phyloP scores from a whole-genome alignment of 2,113 vertebrate genomes.

The Pteruthius melanotis region DNA sequence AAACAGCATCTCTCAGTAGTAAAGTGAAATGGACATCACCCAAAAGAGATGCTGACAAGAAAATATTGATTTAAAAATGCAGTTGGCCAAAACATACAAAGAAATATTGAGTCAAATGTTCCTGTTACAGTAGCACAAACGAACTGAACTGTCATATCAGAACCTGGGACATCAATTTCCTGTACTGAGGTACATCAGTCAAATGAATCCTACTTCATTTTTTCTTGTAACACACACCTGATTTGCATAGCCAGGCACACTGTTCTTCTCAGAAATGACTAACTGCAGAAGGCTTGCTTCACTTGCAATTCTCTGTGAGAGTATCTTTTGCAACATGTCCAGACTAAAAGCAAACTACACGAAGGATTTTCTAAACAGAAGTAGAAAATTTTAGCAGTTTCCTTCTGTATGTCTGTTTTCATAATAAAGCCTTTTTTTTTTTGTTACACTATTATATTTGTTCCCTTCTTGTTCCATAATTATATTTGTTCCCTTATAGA shows the following conservation, averaged over 20 bases:
- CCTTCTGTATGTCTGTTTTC: not conserved
- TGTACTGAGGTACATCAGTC: not conserved
- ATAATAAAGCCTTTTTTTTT: not conserved
- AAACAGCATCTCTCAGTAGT: not conserved
- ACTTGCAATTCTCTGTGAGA: not conserved
- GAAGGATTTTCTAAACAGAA: not conserved
- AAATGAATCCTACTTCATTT: not conserved
- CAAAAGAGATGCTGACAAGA: not conserved
- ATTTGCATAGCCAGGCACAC: constrained; percentile 13
- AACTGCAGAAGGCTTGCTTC: not conserved
- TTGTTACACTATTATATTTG: not conserved
- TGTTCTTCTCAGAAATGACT: constrained; percentile 1
- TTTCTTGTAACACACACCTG: not conserved
- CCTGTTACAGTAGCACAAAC: not conserved
- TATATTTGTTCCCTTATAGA: not conserved
- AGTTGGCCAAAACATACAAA: not conserved
- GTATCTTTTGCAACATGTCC: not conserved
- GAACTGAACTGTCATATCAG: not conserved
- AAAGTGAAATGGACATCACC: not conserved
- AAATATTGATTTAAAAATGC: not conserved
- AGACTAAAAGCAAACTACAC: not conserved
- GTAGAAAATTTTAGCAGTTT: not conserved
- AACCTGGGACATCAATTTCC: not conserved
- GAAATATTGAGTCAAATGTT: not conserved
- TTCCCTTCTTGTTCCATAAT: not conserved